A percentile compares a stretch with the other conserved stretches of the same genome.
These are phyloP conservation scores for Julus scanicus DNA, from an alignment of 2,888 invertebrate species.

Conservation along the genomic window DNA sequence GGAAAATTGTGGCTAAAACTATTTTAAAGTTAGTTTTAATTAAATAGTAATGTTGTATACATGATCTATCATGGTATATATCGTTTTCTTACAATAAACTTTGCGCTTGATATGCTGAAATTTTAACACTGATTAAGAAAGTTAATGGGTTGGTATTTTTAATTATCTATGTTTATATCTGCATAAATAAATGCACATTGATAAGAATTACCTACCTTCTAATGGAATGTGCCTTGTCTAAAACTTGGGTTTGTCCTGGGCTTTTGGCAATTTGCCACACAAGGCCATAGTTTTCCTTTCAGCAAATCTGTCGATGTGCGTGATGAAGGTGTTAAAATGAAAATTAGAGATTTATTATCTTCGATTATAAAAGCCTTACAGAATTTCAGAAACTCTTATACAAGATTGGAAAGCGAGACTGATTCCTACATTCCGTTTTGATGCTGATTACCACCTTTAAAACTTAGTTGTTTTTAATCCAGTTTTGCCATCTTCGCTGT, in stretches of 20 bases:
- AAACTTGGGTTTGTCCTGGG: background rate
- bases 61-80: too few species aligned
- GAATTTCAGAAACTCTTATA: background rate
- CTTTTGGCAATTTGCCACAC: background rate
- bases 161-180: too few species aligned
- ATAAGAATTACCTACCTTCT: background rate
- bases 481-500: background rate
- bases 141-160: too few species aligned
- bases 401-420: background rate
- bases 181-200: background rate
- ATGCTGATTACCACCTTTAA: background rate
- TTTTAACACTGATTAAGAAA: too few species aligned
- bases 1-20: too few species aligned
- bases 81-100: too few species aligned
- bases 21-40: too few species aligned
- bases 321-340: background rate
- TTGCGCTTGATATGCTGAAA: too few species aligned
- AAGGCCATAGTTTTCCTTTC: background rate
- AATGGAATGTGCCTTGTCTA: background rate
- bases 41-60: too few species aligned
- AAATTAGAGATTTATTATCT: constrained; percentile 30
- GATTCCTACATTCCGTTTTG: background rate
- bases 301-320: background rate
- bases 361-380: constrained; percentile 26
- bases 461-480: background rate